phyloP scores from a whole-genome alignment of 2,113 vertebrate species.

The Vombatus ursinus region DNA sequence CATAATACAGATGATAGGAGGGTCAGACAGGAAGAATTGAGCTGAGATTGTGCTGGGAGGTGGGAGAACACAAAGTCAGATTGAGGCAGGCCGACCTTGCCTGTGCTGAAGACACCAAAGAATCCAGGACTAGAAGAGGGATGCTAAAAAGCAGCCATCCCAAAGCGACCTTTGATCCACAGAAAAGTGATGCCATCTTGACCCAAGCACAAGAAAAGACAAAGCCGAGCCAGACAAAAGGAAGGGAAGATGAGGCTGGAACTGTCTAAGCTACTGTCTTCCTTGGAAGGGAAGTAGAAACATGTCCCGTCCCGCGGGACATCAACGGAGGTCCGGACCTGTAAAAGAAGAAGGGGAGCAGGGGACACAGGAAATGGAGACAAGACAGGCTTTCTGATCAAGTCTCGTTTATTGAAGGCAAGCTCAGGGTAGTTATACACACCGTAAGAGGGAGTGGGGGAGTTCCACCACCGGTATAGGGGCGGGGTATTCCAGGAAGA shows the following conservation, averaged over 20 bases:
- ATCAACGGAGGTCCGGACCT: no score
- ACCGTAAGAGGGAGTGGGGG: no score
- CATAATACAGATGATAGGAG: background rate
- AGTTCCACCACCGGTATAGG: no score
- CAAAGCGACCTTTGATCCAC: slow-evolving; percentile 12
- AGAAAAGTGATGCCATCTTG: slow-evolving; percentile 33
- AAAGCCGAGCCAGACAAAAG: background rate
- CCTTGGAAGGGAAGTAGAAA: slow-evolving; percentile 17
- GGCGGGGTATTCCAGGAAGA: no score
- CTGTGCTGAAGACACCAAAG: background rate
- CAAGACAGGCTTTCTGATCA: no score
- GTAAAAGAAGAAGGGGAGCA: no score
- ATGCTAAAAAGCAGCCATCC: background rate
- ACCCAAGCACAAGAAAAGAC: slow-evolving; percentile 28
- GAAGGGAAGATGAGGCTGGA: slow-evolving; percentile 7
- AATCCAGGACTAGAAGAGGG: background rate
- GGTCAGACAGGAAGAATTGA: background rate
- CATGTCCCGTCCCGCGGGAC: no score
- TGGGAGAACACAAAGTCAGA: background rate
- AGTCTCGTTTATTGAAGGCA: no score
- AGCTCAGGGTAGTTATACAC: no score
- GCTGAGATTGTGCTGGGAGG: background rate
- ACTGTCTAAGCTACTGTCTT: slow-evolving; percentile 23
- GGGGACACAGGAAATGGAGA: no score
- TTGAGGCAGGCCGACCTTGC: background rate